Conservation (phyloP, 1,140 invertebrate genomes). For the Tyrophagus putrescentiae region DNA sequence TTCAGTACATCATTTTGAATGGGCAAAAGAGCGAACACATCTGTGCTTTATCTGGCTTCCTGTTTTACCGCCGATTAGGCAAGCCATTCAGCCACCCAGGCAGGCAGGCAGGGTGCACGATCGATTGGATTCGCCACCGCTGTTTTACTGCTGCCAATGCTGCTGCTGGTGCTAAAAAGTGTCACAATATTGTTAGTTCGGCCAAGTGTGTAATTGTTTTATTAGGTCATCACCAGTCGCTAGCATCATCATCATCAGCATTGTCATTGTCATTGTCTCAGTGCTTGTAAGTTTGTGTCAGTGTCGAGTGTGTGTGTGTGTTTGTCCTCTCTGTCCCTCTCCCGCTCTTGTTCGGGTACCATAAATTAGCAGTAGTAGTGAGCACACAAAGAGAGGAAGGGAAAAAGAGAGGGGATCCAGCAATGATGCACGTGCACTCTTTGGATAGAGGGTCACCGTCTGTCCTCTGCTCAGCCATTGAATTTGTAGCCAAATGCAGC, state of each 20-base stretch:
- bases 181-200: slow-evolving; percentile 14
- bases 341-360: background rate
- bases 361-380: background rate
- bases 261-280: background rate
- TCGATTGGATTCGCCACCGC: background rate
- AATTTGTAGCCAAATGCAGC: no score
- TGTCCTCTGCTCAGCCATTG: no score
- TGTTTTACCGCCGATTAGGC: background rate
- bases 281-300: background rate
- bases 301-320: background rate
- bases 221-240: background rate
- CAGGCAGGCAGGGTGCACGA: background rate
- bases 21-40: no score
- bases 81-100: background rate
- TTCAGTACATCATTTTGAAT: no score
- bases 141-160: no score
- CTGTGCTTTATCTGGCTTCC: background rate
- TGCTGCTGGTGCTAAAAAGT: no score
- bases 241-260: background rate
- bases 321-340: background rate
- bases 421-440: background rate
- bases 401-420: background rate
- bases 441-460: no score
- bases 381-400: no score
- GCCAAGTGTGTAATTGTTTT: background rate